These are phyloP conservation scores for Drosophila auraria DNA, from an alignment of 1,140 invertebrate genomes.

Conservation along the genomic window DNA sequence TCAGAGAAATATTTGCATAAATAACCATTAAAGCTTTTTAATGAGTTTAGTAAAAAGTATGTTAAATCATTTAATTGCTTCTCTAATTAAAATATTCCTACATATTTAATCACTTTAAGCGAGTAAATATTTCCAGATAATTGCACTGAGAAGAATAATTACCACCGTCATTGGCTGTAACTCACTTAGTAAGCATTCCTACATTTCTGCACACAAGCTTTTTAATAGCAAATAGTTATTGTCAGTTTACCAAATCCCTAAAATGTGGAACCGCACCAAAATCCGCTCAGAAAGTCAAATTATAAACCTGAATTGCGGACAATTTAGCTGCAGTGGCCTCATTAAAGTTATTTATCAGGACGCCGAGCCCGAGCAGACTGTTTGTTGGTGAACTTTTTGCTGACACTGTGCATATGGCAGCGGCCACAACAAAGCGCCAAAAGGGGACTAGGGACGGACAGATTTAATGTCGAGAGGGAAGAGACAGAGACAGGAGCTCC, in stretches of 20 bases:
- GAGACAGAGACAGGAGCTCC: background rate
- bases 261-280: constrained; percentile 13
- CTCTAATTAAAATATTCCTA: background rate
- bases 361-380: constrained; percentile 5
- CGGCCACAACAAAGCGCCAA: constrained; percentile 22
- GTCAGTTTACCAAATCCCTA: constrained; percentile 4
- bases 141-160: background rate
- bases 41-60: background rate
- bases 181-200: constrained; percentile 10
- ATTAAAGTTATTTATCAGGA: constrained; percentile 51
- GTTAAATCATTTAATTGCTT: background rate
- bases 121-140: background rate
- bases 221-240: constrained; percentile 20
- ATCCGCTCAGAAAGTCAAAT: constrained; percentile 33
- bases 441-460: constrained; percentile 2
- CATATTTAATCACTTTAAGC: background rate
- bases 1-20: background rate
- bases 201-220: constrained; percentile 5
- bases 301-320: constrained; percentile 40
- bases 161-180: background rate
- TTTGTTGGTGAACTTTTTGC: constrained; percentile 48
- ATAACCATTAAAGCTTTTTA: background rate
- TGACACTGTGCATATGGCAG: constrained; percentile 38
- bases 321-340: constrained; percentile 26
- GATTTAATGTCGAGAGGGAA: constrained; percentile 18